Percentiles rank a stretch among this genome's conserved stretches.
Conservation (phyloP, 1,140 invertebrate species). For the Tetramorium simillimum region DNA sequence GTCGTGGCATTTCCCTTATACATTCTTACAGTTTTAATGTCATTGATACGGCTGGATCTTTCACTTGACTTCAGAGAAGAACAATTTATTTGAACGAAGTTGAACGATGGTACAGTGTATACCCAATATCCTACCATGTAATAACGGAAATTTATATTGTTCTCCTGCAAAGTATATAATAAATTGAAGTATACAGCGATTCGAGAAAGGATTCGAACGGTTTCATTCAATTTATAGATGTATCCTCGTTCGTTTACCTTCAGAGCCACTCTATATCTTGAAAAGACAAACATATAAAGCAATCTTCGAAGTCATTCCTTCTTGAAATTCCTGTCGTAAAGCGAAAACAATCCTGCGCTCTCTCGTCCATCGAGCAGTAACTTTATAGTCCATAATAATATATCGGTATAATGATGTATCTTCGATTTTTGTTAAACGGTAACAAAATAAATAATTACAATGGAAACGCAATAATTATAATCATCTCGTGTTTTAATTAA, state of each 20-base stretch:
- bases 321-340: conserved; percentile 2
- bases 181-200: not conserved
- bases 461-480: not conserved
- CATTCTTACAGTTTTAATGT: not conserved
- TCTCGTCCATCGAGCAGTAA: not conserved
- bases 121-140: not conserved
- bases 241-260: conserved; percentile 24
- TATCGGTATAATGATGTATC: too few relatives aligned
- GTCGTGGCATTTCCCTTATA: not conserved
- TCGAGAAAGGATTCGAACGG: not conserved
- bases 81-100: conserved; percentile 9
- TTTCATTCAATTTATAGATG: conserved; percentile 18
- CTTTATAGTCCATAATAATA: not conserved
- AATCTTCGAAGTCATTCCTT: conserved; percentile 8
- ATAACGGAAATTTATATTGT: conserved; percentile 28
- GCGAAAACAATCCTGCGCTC: not conserved
- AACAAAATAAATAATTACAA: not conserved
- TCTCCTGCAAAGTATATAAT: conserved; percentile 12
- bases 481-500: not conserved
- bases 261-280: conserved; percentile 4
- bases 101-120: not conserved
- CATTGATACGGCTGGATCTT: not conserved
- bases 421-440: not conserved
- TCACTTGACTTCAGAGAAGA: not conserved
- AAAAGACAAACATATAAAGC: conserved; percentile 38